phyloP scores from a whole-genome alignment of 1,140 invertebrate genomes.

The Neodiprion fabricii region DNA sequence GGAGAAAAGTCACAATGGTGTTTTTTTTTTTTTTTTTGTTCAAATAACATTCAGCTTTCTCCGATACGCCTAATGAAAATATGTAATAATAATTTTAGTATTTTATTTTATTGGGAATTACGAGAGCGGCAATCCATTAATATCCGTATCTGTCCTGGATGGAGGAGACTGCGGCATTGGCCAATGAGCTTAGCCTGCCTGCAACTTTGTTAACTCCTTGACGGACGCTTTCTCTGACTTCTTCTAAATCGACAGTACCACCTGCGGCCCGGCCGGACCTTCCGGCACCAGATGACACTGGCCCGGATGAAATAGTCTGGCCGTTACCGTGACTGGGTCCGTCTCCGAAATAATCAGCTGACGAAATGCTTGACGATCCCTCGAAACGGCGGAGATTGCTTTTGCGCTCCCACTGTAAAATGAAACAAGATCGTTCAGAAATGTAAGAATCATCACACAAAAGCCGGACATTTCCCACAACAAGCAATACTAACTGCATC shows the following conservation, averaged over 20 bases:
- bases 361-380: slow-evolving; percentile 93
- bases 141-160: slow-evolving; percentile 74
- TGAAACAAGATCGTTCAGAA: not conserved
- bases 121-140: slow-evolving; percentile 32
- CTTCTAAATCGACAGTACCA: slow-evolving; percentile 76
- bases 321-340: slow-evolving; percentile 42
- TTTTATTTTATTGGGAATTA: not conserved
- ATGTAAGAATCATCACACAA: slow-evolving; percentile 4
- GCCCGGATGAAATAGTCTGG: slow-evolving; percentile 47
- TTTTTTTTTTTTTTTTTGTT: slow-evolving; percentile 10
- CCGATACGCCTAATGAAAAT: not conserved
- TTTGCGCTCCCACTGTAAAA: slow-evolving; percentile 68
- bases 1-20: slow-evolving; percentile 38
- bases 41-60: slow-evolving; percentile 16
- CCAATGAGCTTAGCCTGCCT: slow-evolving; percentile 89
- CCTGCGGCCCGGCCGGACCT: slow-evolving; percentile 27
- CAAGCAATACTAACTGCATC: slow-evolving; percentile 65
- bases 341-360: slow-evolving; percentile 91
- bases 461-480: not conserved
- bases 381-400: slow-evolving; percentile 80
- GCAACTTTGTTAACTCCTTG: slow-evolving; percentile 97
- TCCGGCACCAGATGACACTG: slow-evolving; percentile 30
- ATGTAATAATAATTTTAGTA: not conserved
- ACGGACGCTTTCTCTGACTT: slow-evolving; percentile 95
- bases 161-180: slow-evolving; percentile 92